Conservation (phyloP, 2,888 invertebrate genomes). For the Metellina segmentata region DNA sequence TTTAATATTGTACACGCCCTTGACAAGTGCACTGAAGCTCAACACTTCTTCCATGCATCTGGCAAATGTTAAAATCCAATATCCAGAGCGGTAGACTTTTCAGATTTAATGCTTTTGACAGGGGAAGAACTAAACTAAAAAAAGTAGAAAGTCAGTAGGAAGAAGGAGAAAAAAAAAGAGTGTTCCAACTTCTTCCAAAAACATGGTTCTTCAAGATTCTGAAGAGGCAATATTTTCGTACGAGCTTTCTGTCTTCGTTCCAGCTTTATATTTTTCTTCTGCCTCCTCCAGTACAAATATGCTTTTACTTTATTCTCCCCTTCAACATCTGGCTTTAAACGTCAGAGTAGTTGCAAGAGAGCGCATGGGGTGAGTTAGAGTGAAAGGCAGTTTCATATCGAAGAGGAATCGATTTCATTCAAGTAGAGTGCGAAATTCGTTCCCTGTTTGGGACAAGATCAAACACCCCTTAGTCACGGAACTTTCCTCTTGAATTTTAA, state of each 20-base stretch:
- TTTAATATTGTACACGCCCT: not conserved
- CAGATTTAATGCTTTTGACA: not conserved
- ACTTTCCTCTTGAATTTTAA: not conserved
- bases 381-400: not conserved
- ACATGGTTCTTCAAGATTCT: not conserved
- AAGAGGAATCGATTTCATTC: not conserved
- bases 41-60: not conserved
- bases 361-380: too few relatives aligned
- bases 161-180: not conserved
- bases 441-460: not conserved
- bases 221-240: not conserved
- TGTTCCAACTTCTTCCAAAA: not conserved
- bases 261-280: too few relatives aligned
- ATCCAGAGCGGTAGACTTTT: not conserved
- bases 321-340: not conserved
- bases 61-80: not conserved
- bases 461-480: not conserved
- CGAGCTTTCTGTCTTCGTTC: not conserved
- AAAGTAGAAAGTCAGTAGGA: too few relatives aligned
- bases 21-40: not conserved
- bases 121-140: not conserved
- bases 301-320: not conserved
- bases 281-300: not conserved
- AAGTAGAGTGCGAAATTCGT: not conserved
- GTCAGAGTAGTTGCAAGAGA: not conserved